Base-by-base conservation (phyloP, 2,113 vertebrate species). In the Protobothrops mucrosquamatus region DNA sequence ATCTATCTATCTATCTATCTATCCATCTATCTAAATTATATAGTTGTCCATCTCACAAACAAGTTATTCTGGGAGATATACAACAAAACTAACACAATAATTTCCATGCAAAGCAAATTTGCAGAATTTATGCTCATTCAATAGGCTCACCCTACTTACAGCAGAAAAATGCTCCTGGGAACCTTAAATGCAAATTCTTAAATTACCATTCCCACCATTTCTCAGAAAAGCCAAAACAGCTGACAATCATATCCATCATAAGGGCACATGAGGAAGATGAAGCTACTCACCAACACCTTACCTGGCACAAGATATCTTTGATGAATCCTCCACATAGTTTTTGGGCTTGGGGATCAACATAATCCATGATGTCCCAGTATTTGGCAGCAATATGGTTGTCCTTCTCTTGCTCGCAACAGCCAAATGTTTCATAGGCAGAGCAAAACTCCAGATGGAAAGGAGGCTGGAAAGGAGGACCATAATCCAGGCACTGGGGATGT, bases 401-500 rank as follows among this genome's bases (percentile, higher is more conserved):
- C 26, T 95, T 97, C 9, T 94, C 91, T 96, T 97, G 98, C 92
- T 98, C 98, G 59, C 98, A 99, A 96, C 98, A 99, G 94, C 98
- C 98, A 20, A 99, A 98, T 1, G 96, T 94, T 87, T 98, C 96
- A 88, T 98, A 98, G 94, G 98, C 96, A 8, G 95, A 97, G 93
- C 98, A 99, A 57, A 99, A 99, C 93, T 98, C 97, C 48, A 99
- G 96, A 90, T 97, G 98, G 91, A 93, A 95, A 3, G 88, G 52
- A 0, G 98, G 98, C 93, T 97, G 98, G 95, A 99, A 99, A 11
- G 98, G 98, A 0, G 96, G 98, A 87, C 98, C 94, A 0, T 98
- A 99, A 96, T 99, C 98, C 96, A 99, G 96, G 91, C 98, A 99
- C 95, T 99, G 98, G 34, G 98, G 98, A 91, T 99, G 98, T 51